phyloP scores from a whole-genome alignment of 2,888 invertebrate species.

The Mimumesa dahlbomi region DNA sequence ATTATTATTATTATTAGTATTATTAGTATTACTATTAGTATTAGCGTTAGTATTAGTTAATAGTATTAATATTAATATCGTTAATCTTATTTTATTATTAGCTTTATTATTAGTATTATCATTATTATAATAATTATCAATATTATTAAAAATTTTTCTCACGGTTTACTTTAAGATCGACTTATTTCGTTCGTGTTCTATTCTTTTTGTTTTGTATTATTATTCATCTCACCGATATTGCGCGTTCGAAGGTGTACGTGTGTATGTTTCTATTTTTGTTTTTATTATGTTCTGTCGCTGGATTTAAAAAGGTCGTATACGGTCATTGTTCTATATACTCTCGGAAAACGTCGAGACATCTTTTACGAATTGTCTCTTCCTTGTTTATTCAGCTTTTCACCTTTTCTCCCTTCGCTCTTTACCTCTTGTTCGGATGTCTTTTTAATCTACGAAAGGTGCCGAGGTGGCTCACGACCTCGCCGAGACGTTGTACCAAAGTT shows the following conservation, averaged over 20 bases:
- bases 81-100: slow-evolving; percentile 27
- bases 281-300: neutral
- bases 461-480: too few relatives aligned
- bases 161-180: slow-evolving; percentile 26
- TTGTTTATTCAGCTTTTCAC: too few relatives aligned
- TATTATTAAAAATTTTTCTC: slow-evolving; percentile 11
- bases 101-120: slow-evolving; percentile 20
- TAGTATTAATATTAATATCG: slow-evolving; percentile 16
- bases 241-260: slow-evolving; percentile 54
- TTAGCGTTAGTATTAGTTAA: too few relatives aligned
- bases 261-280: neutral
- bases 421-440: too few relatives aligned
- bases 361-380: slow-evolving; percentile 13
- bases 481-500: too few relatives aligned
- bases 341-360: slow-evolving; percentile 11
- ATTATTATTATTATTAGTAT: slow-evolving; percentile 19
- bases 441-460: too few relatives aligned
- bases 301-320: slow-evolving; percentile 48
- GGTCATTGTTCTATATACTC: slow-evolving; percentile 28
- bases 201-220: slow-evolving; percentile 10
- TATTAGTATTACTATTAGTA: slow-evolving; percentile 8
- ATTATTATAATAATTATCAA: slow-evolving; percentile 16
- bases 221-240: slow-evolving; percentile 48
- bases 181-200: too few relatives aligned
- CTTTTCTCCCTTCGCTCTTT: neutral